Evolutionary conservation across 1,140 invertebrate genomes (phyloP).

Genomic region (Eulimnadia texana): DNA sequence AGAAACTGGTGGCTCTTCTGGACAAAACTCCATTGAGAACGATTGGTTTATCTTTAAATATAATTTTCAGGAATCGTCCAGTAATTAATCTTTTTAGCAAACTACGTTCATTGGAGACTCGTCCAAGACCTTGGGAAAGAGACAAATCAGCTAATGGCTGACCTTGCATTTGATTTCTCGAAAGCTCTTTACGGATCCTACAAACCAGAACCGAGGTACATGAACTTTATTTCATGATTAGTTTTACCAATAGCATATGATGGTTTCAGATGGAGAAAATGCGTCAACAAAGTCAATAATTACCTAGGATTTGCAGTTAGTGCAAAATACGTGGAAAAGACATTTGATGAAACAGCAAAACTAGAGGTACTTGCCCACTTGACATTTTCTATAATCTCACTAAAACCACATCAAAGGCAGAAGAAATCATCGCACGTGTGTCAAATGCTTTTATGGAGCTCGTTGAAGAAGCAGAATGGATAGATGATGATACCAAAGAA

Average conservation of each 20-base stretch:
- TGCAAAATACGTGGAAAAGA: slow-evolving; percentile 21
- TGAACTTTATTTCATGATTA: too few relatives aligned
- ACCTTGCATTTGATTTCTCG: slow-evolving; percentile 32
- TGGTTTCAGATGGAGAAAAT: slow-evolving; percentile 24
- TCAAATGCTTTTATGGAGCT: slow-evolving; percentile 38
- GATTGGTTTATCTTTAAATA: too few relatives aligned
- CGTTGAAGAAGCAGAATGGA: slow-evolving; percentile 41
- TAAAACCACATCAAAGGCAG: too few relatives aligned
- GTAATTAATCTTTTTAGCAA: slow-evolving; percentile 30
- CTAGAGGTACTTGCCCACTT: slow-evolving; percentile 31
- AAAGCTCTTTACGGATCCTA: slow-evolving; percentile 29
- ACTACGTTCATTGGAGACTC: slow-evolving; percentile 15
- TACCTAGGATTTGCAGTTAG: slow-evolving; percentile 35
- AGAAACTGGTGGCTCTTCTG: slow-evolving; percentile 28
- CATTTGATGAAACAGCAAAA: slow-evolving; percentile 38
- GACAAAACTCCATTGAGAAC: slow-evolving; percentile 23
- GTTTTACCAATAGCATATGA: too few relatives aligned
- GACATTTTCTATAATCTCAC: too few relatives aligned
- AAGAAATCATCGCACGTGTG: slow-evolving; percentile 42
- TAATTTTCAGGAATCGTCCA: slow-evolving; percentile 26
- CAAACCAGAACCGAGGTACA: slow-evolving; percentile 25
- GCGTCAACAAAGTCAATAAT: slow-evolving; percentile 31
- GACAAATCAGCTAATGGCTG: slow-evolving; percentile 30
- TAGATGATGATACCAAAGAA: slow-evolving; percentile 39
- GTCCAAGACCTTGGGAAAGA: slow-evolving; percentile 30